These are phyloP conservation scores for Steinernema hermaphroditum DNA, from an alignment of 2,888 invertebrate species.

Conservation along the genomic window DNA sequence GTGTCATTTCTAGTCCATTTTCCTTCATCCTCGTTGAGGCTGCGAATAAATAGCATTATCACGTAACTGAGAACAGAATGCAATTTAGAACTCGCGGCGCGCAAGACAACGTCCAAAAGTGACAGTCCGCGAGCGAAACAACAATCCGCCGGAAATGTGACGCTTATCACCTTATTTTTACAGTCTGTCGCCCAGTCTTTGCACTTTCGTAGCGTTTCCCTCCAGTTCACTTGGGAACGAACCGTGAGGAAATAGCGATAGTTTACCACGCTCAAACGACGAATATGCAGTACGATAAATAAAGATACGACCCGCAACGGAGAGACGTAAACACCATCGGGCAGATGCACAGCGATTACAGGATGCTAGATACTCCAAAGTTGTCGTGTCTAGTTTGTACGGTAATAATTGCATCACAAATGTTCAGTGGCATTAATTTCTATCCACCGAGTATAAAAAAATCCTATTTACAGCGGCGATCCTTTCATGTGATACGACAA, in stretches of 20 bases:
- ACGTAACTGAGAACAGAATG: neutral
- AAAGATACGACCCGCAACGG: neutral
- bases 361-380: too few species aligned
- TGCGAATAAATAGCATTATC: neutral
- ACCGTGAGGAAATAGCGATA: neutral
- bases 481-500: too few species aligned
- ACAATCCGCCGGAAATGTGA: neutral
- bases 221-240: neutral
- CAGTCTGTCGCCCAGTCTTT: neutral
- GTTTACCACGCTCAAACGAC: neutral
- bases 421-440: too few species aligned
- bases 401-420: too few species aligned
- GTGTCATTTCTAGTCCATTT: neutral
- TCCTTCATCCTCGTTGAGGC: neutral
- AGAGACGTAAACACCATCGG: slow-evolving; percentile 7
- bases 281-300: slow-evolving; percentile 2
- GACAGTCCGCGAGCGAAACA: neutral
- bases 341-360: slow-evolving; percentile 3
- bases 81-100: neutral
- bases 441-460: too few species aligned
- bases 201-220: neutral
- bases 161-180: neutral
- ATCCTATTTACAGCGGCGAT: too few species aligned
- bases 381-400: too few species aligned
- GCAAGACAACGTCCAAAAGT: neutral